Conservation (phyloP, 2,888 invertebrate genomes). For the Hirudinaria manillensis region DNA sequence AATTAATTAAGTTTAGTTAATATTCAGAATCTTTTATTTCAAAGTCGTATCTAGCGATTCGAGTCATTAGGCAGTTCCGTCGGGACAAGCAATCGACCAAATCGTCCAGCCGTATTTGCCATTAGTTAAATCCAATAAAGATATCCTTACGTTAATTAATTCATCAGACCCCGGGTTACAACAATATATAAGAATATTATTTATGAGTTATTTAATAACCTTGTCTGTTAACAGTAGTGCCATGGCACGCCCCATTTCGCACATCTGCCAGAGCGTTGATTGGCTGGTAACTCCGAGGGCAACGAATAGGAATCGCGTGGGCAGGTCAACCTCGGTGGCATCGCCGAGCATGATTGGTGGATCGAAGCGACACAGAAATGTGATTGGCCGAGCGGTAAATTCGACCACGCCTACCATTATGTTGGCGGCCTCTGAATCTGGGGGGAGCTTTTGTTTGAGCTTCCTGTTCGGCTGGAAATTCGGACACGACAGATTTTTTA, state of each 20-base stretch:
- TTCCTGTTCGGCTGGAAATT: constrained; percentile 37
- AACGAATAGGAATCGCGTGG: constrained; percentile 58
- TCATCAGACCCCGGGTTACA: too few species aligned
- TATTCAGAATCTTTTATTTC: too few species aligned
- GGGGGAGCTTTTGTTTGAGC: constrained; percentile 75
- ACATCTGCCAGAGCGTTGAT: constrained; percentile 64
- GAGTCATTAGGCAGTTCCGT: too few species aligned
- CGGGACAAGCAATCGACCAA: too few species aligned
- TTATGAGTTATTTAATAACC: too few species aligned
- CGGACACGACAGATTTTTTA: too few species aligned
- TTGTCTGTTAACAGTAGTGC: constrained; percentile 90
- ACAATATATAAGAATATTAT: too few species aligned
- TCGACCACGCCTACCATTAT: constrained; percentile 81
- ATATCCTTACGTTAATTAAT: too few species aligned
- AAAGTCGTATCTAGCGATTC: too few species aligned
- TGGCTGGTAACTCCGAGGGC: constrained; percentile 70
- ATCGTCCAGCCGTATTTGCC: too few species aligned
- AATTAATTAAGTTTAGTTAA: too few species aligned
- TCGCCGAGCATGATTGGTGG: constrained; percentile 35
- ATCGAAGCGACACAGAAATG: constrained; percentile 35
- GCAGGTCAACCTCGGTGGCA: constrained; percentile 38
- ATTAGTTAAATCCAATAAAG: too few species aligned
- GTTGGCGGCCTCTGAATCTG: constrained; percentile 91
- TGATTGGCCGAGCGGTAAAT: constrained; percentile 35
- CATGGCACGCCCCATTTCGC: constrained; percentile 91